phyloP scores from a whole-genome alignment of 1,140 invertebrate genomes.

The Apolygus lucorum region DNA sequence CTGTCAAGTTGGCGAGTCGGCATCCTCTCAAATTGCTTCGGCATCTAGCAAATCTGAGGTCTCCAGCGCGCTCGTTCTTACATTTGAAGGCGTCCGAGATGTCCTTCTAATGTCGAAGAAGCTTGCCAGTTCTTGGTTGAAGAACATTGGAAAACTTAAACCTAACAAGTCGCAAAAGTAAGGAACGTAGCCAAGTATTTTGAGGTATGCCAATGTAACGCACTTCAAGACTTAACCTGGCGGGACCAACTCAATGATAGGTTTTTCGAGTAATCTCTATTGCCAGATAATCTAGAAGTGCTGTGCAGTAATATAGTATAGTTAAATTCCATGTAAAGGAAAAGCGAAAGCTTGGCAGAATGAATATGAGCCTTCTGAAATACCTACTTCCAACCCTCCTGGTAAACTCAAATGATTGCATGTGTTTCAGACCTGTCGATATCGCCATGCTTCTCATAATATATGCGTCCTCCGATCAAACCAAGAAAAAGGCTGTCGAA shows the following conservation, averaged over 20 bases:
- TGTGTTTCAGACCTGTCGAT: slow-evolving; percentile 33
- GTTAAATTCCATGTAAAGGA: too few relatives aligned
- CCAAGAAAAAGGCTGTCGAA: slow-evolving; percentile 29
- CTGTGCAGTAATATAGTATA: too few relatives aligned
- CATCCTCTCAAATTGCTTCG: not conserved
- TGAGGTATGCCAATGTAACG: too few relatives aligned
- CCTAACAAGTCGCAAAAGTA: slow-evolving; percentile 30
- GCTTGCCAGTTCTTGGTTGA: slow-evolving; percentile 32
- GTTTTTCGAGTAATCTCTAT: too few relatives aligned
- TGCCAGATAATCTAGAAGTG: too few relatives aligned
- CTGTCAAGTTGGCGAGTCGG: not conserved
- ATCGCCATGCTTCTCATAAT: slow-evolving; percentile 33
- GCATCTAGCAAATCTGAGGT: slow-evolving; percentile 3
- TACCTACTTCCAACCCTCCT: too few relatives aligned
- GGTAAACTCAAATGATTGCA: too few relatives aligned
- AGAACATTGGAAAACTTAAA: slow-evolving; percentile 32
- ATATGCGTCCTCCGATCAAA: slow-evolving; percentile 28
- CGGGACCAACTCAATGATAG: too few relatives aligned
- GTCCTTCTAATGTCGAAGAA: slow-evolving; percentile 30
- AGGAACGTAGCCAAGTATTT: too few relatives aligned
- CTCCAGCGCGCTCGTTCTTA: slow-evolving; percentile 1
- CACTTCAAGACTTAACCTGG: too few relatives aligned
- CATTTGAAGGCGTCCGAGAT: slow-evolving; percentile 29
- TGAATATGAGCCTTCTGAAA: too few relatives aligned
- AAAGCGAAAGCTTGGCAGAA: too few relatives aligned